Conservation (phyloP, 37 sponge, comb jelly and placozoan genomes). For the Geodia barretti region DNA sequence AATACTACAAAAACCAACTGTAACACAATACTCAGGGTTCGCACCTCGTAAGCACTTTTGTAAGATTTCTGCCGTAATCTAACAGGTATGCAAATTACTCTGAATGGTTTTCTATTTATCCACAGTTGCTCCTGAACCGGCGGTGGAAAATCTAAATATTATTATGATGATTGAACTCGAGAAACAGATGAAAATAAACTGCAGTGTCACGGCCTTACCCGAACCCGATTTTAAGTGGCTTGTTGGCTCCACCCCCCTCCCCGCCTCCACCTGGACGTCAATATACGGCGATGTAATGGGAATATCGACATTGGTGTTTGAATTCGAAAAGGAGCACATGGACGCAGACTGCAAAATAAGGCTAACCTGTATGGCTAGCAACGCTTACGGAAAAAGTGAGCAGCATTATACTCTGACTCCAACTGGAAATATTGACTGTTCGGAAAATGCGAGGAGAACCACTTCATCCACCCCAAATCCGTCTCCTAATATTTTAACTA, state of each 20-base stretch:
- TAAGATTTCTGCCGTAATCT: too few relatives aligned
- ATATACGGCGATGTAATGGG: neutral
- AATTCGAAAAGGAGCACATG: neutral
- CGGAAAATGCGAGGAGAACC: neutral
- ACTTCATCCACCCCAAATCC: neutral
- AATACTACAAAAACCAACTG: neutral
- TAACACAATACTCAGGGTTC: too few relatives aligned
- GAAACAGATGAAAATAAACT: neutral
- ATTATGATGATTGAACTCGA: neutral
- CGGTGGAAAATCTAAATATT: neutral
- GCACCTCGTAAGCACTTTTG: too few relatives aligned
- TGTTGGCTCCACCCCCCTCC: neutral
- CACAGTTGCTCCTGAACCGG: constrained; percentile 3
- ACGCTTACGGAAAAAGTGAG: neutral
- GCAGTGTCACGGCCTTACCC: constrained; percentile 2
- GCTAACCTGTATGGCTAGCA: neutral
- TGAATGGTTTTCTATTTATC: constrained; percentile 1
- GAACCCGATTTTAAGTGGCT: constrained; percentile 2
- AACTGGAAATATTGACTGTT: neutral
- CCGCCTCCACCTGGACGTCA: neutral
- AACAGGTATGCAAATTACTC: too few relatives aligned
- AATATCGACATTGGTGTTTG: neutral
- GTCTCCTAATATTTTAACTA: neutral
- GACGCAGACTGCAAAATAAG: neutral
- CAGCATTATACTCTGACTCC: neutral